Evolutionary conservation across 2,113 vertebrate genomes (phyloP).

Genomic region (Oxygymnocypris stewartii): DNA sequence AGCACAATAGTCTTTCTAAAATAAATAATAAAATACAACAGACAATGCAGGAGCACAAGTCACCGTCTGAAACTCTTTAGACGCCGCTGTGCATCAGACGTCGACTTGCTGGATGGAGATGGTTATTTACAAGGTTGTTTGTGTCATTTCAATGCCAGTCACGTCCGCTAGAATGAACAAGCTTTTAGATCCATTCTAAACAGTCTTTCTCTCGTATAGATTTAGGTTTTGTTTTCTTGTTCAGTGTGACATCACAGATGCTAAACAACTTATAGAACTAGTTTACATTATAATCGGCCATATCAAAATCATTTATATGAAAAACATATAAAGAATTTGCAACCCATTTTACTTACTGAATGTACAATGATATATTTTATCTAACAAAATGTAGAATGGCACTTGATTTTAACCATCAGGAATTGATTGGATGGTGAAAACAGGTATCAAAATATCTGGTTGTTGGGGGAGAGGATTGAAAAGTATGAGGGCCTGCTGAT

Average conservation of each 20-base stretch:
- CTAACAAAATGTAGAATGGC: background rate
- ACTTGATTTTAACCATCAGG: background rate
- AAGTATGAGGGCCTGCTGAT: background rate
- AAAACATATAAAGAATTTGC: background rate
- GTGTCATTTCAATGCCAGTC: conserved; percentile 3
- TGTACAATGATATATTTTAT: background rate
- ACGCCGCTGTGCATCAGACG: conserved; percentile 6
- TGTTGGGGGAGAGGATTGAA: background rate
- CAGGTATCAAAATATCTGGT: background rate
- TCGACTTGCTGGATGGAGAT: conserved; percentile 31
- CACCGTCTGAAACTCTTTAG: conserved; percentile 16
- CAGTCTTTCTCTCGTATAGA: conserved; percentile 8
- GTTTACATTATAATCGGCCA: background rate
- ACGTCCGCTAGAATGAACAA: background rate
- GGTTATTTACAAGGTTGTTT: conserved; percentile 60
- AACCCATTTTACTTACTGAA: background rate
- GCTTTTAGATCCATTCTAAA: conserved; percentile 7
- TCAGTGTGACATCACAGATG: background rate
- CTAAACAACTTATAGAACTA: background rate
- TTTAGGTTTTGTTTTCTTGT: background rate
- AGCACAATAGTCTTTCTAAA: conserved; percentile 53
- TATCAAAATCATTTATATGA: background rate
- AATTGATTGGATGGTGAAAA: background rate
- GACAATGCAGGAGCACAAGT: background rate
- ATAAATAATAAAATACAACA: background rate